Evolutionary conservation across 2,113 vertebrate species (phyloP).

Genomic region (Sterna hirundo): DNA sequence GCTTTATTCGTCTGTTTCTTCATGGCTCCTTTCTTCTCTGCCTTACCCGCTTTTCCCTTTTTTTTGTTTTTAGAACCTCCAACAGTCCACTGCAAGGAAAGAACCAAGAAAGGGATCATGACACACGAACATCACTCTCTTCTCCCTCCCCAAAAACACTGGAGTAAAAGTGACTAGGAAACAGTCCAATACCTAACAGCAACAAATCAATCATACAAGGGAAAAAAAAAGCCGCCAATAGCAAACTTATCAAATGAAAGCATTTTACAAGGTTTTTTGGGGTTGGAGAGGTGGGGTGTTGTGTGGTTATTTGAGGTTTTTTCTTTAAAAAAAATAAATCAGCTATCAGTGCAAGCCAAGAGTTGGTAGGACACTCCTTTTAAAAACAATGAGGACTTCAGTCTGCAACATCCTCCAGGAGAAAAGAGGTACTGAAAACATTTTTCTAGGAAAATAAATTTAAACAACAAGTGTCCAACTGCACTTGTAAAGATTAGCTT

Average conservation of each 20-base stretch:
- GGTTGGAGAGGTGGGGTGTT: not conserved
- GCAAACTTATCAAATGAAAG: not conserved
- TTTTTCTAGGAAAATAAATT: not conserved
- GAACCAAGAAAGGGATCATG: not conserved
- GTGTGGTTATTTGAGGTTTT: not conserved
- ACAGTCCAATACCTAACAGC: not conserved
- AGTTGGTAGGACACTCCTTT: not conserved
- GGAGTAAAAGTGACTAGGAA: not conserved
- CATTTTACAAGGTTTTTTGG: not conserved
- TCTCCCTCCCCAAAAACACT: not conserved
- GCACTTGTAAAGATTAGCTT: not conserved
- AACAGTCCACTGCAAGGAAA: constrained; percentile 90
- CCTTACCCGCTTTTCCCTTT: constrained; percentile 90
- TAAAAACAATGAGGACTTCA: not conserved
- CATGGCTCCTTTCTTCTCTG: constrained; percentile 89
- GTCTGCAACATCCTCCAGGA: not conserved
- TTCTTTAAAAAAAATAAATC: not conserved
- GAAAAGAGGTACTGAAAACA: not conserved
- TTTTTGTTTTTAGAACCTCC: constrained; percentile 97
- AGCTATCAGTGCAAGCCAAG: not conserved
- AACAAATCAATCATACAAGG: not conserved
- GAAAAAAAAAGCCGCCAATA: not conserved
- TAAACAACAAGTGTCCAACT: not conserved
- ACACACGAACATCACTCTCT: not conserved
- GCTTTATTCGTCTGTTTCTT: constrained; percentile 90